Evolutionary conservation across 2,888 invertebrate genomes (phyloP).

Genomic region (Drosophila antonietae): DNA sequence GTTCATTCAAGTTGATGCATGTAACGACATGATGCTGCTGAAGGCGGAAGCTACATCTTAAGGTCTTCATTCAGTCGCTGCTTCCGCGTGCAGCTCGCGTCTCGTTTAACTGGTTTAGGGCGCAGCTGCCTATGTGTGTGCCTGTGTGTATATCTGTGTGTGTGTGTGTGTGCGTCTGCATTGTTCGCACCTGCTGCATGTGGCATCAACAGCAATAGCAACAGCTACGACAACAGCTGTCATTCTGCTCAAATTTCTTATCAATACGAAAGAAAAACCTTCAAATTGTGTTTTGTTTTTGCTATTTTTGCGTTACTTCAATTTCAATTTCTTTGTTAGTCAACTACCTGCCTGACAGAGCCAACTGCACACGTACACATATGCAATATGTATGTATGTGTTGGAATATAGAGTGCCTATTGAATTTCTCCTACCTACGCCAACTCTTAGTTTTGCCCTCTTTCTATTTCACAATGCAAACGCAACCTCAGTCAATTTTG

Average conservation of each 20-base stretch:
- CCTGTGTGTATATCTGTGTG: slow-evolving; percentile 1
- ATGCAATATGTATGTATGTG: neutral
- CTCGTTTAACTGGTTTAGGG: slow-evolving; percentile 73
- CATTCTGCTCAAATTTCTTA: slow-evolving; percentile 68
- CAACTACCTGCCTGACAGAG: slow-evolving; percentile 2
- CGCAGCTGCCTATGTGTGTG: slow-evolving; percentile 40
- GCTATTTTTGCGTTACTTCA: slow-evolving; percentile 34
- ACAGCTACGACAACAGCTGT: slow-evolving; percentile 56
- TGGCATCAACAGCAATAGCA: slow-evolving; percentile 24
- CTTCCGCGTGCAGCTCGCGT: slow-evolving; percentile 50
- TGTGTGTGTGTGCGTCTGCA: slow-evolving; percentile 17
- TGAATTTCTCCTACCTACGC: slow-evolving; percentile 44
- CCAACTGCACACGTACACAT: slow-evolving; percentile 13
- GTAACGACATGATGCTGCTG: slow-evolving; percentile 33
- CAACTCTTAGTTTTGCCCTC: slow-evolving; percentile 13
- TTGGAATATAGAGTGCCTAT: slow-evolving; percentile 18
- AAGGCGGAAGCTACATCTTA: slow-evolving; percentile 52
- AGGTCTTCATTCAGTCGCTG: slow-evolving; percentile 55
- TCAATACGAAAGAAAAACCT: slow-evolving; percentile 55
- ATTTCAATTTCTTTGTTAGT: slow-evolving; percentile 22
- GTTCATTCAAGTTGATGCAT: slow-evolving; percentile 58
- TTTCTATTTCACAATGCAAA: slow-evolving; percentile 38
- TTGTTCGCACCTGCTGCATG: slow-evolving; percentile 65
- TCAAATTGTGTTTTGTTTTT: slow-evolving; percentile 23
- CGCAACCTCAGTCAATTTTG: slow-evolving; percentile 29